phyloP scores from a whole-genome alignment of 2,113 vertebrate species.

The Hippopotamus amphibius region DNA sequence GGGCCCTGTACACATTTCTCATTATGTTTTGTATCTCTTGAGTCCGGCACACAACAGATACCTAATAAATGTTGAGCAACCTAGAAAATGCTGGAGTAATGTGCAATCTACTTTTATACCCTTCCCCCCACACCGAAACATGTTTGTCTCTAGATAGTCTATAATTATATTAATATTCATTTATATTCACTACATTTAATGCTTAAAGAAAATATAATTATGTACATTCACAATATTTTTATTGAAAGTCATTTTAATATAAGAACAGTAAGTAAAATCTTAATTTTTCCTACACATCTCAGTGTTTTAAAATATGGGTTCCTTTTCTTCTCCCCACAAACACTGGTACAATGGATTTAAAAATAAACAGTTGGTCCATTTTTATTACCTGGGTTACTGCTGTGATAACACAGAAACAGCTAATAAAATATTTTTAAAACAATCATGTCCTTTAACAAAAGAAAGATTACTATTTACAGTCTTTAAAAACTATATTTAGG shows the following conservation, averaged over 20 bases:
- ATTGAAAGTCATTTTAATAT: not conserved
- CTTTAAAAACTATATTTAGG: not conserved
- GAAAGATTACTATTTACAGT: constrained; percentile 10
- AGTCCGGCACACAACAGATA: not conserved
- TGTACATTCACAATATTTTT: constrained; percentile 27
- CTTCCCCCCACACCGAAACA: not conserved
- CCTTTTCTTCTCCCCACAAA: not conserved
- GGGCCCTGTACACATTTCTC: not conserved
- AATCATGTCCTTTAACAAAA: constrained; percentile 21
- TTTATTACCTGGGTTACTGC: constrained; percentile 32
- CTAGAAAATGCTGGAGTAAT: not conserved
- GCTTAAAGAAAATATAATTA: constrained; percentile 41
- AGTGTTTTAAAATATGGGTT: constrained; percentile 18
- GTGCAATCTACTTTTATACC: not conserved
- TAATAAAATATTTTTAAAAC: constrained; percentile 47
- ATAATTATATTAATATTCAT: not conserved
- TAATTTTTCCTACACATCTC: not conserved
- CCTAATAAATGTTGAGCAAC: not conserved
- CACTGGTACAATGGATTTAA: not conserved
- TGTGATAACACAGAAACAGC: constrained; percentile 1
- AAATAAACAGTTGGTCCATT: constrained; percentile 25
- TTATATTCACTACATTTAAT: constrained; percentile 34
- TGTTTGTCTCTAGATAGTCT: not conserved
- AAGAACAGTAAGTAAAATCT: constrained; percentile 45
- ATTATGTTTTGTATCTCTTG: not conserved